Base-by-base conservation (phyloP, 2,797 vertebrate species). In the Acanthurus tractus region DNA sequence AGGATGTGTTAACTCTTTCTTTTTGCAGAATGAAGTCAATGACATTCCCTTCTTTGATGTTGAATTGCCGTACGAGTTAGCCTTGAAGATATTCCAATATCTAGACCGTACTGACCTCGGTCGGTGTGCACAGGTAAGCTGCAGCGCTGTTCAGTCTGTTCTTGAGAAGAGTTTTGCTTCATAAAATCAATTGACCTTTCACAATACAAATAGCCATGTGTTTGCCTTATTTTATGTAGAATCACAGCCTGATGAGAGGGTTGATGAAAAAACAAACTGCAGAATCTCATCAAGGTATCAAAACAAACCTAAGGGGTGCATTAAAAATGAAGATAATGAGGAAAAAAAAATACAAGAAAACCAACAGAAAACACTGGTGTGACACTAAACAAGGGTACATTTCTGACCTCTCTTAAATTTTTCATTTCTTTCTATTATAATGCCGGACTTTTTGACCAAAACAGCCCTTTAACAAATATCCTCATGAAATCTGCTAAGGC, bases 41-140 rank as follows among this genome's bases (percentile, higher is more conserved):
- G 97, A 99, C 73, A 96, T 99, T 86, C 98, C 98, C 6, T 99
- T 99, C 90, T 99, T 99, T 72, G 97, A 99, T 36, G 83, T 98
- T 10, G 97, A 98, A 38, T 84, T 99, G 78, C 98, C 98, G 0
- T 99, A 99, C 4, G 98, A 99, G 85, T 92, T 99, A 66, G 98
- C 97, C 0, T 83, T 97, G 88, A 97, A 98, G 86, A 99, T 99
- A 83, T 99, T 99, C 91, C 96, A 91, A 58, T 95, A 97, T 78
- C 94, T 99, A 45, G 82, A 84, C 89, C 94, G 94, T 80, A 83
- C 80, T 22, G 98, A 98, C 34, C 89, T 99, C 1, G 97, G 98
- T 68, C 95, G 97, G 42, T 99, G 98, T 73, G 97, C 98, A 18
- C 98, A 99, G 96, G 98, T 99, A 86, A 94, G 93, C 34, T 10